Evolutionary conservation across 2,888 invertebrate genomes (phyloP), one percentile per base, ranked within the genome.

Genomic region (Drosophila maculinotata): DNA sequence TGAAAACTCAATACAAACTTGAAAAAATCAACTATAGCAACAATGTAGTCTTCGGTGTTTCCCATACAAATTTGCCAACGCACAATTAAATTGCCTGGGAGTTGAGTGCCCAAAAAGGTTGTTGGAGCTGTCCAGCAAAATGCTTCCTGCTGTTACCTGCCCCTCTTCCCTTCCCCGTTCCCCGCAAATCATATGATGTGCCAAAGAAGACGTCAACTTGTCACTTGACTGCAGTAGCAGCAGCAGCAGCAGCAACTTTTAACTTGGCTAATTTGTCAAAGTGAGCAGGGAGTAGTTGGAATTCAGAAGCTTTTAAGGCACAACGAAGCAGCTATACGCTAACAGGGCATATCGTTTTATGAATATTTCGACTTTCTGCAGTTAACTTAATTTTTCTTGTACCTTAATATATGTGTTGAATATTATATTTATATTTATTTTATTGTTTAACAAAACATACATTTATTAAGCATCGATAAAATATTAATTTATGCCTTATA

Each of bases 191-290:
- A 52, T 58, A 48, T 56, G 62, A 56, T 39, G 59, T 58, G 79
- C 76, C 79, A 78, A 79, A 39, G 53, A 72, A 85, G 82, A 79
- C 83, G 58, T 79, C 79, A 79, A 73, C 62, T 76, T 79, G 82
- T 78, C 82, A 77, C 68, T 74, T 36, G 64, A 41, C 66, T 69
- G 65, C 72, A 68, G 59, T 47, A 59, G 26, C 36, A 25, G 45
- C 44, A 57, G 51, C 47, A 36, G 15, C 39, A 35, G 33, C 38
- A 39, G 7, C 33, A 51, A 65, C 79, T 58, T 78, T 79, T 54
- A 73, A 67, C 63, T 86, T 67, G 87, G 69, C 66, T 83, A 77
- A 81, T 81, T 81, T 81, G 83, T 86, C 81, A 85, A 66, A 69
- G 60, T 28, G 42, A 9, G 30, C 42, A 56, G n/a, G 8, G 12